Percentiles rank a stretch among this genome's conserved stretches.
Conservation (phyloP, 2,797 vertebrate species). For the Peromyscus melanophrys region DNA sequence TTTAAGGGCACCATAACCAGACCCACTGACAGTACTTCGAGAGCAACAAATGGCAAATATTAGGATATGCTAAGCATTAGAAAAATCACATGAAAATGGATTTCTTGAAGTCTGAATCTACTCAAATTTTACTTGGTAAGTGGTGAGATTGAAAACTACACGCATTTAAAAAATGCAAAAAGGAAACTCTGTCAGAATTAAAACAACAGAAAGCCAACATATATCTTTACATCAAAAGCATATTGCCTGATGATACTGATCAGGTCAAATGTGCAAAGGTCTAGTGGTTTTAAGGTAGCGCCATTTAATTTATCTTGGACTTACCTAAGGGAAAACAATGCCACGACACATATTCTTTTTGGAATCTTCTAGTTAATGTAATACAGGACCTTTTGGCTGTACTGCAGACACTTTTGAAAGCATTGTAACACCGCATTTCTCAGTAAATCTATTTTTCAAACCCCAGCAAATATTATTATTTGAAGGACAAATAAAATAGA, state of each 20-base stretch:
- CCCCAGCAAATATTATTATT: slow-evolving; percentile 21
- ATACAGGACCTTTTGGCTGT: background rate
- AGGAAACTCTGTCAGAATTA: slow-evolving; percentile 45
- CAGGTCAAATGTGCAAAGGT: background rate
- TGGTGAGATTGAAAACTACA: slow-evolving; percentile 63
- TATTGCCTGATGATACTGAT: background rate
- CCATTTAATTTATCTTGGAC: background rate
- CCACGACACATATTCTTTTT: background rate
- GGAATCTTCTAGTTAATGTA: slow-evolving; percentile 57
- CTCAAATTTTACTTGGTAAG: slow-evolving; percentile 69
- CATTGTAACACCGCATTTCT: background rate
- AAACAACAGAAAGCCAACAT: background rate
- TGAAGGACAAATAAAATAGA: slow-evolving; percentile 59
- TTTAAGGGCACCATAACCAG: slow-evolving; percentile 83
- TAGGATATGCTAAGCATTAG: slow-evolving; percentile 37
- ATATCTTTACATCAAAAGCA: slow-evolving; percentile 31
- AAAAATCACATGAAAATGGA: slow-evolving; percentile 56
- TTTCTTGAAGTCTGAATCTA: slow-evolving; percentile 49
- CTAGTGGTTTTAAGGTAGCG: background rate
- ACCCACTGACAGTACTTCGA: slow-evolving; percentile 79
- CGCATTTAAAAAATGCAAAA: slow-evolving; percentile 53
- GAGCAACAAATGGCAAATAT: slow-evolving; percentile 74
- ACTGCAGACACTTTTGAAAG: slow-evolving; percentile 43
- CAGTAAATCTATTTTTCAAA: slow-evolving; percentile 48
- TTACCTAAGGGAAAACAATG: slow-evolving; percentile 39